Evolutionary conservation across 2,797 vertebrate species (phyloP), one percentile per base, ranked within the genome.

Genomic region (Avahi laniger): DNA sequence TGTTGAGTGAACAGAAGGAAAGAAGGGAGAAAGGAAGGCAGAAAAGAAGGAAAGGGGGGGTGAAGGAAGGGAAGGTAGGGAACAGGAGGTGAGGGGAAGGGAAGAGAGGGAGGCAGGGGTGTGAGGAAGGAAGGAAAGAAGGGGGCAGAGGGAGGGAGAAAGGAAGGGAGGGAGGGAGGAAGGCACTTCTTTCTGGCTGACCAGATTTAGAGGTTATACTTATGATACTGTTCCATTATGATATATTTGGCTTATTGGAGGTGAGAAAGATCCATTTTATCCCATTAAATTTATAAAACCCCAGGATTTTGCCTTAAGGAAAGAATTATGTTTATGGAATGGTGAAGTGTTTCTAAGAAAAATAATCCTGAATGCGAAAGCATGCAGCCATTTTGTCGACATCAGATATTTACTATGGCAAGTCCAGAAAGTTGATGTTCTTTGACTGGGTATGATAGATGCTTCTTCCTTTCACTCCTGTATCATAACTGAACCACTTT

Each of bases 281-380:
- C 20, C 17, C 38, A 88, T 41, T 61, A 76, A 43, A 90, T 43
- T 91, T 50, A 43, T 48, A 81, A 72, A 81, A 59, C 18, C 14
- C 13, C 88, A 65, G 30, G 12, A 8, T 50, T 88, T 92, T 93
- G 8, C 79, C 69, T 76, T 86, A 50, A 78, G 33, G 59, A 43
- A 63, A 84, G 48, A 93, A 70, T 2, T 52, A 7, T 92, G n/a
- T 65, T 97, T 95, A 63, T 83, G 35, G 48, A 85, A 84, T 13
- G 12, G 33, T 69, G 33, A 92, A 70, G 30, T 76, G 14, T 85
- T 86, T 90, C 35, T 85, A 59, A 73, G 67, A 82, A 93, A 89
- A 95, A 63, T 12, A 85, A 90, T 43, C 5, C 38, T 35, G 4
- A 46, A 13, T 84, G 43, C 46, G 82, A 95, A 89, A 94, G 12